Evolutionary conservation across 2,113 vertebrate species (phyloP).

Genomic region (Phalacrocorax brasilianus): DNA sequence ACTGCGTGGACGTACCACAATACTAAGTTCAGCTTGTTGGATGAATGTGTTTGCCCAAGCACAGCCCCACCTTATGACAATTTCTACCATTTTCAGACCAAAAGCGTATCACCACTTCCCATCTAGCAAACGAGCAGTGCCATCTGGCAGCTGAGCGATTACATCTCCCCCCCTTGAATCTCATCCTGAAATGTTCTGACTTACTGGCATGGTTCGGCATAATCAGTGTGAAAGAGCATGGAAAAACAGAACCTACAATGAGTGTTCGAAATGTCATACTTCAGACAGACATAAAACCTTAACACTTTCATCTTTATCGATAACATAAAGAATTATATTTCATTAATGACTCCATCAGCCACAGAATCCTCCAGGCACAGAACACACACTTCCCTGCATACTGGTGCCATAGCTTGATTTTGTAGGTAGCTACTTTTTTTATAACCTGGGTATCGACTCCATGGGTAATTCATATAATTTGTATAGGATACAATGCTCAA

Average conservation of each 20-base stretch:
- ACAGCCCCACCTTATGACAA: neutral
- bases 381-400: neutral
- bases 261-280: neutral
- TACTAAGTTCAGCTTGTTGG: neutral
- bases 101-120: neutral
- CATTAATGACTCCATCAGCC: neutral
- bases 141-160: neutral
- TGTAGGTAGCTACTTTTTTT: neutral
- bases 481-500: neutral
- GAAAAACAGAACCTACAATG: neutral
- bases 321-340: neutral
- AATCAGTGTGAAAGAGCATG: neutral
- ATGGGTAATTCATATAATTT: neutral
- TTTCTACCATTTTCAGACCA: neutral
- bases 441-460: neutral
- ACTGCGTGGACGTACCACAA: too few species aligned
- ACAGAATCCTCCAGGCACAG: neutral
- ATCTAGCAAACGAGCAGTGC: rapidly evolving
- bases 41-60: neutral
- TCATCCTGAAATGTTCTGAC: neutral
- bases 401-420: neutral
- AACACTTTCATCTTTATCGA: neutral
- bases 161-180: neutral
- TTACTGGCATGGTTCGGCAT: rapidly evolving
- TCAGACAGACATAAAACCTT: neutral